A percentile compares a stretch with the other conserved stretches of the same genome.
These are phyloP conservation scores for Neocloeon triangulifer DNA, from an alignment of 1,140 invertebrate genomes.

Conservation along the genomic window DNA sequence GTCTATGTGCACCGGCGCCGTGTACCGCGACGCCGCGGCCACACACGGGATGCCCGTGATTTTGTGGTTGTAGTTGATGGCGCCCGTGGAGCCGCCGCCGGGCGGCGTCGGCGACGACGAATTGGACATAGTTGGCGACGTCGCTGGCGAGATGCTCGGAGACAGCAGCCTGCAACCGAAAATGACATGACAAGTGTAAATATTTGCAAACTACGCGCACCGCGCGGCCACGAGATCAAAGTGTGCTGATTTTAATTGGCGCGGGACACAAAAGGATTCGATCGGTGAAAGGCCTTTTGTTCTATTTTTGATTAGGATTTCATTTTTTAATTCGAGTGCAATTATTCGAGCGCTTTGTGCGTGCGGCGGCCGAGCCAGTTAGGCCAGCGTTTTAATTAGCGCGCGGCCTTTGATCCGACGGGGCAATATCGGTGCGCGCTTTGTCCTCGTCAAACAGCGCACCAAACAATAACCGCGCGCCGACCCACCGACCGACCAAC, in stretches of 20 bases:
- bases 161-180: conserved; percentile 29
- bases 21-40: conserved; percentile 72
- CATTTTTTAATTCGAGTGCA: not conserved
- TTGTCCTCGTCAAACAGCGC: too few relatives aligned
- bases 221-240: too few relatives aligned
- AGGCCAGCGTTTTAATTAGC: too few relatives aligned
- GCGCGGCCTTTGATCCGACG: too few relatives aligned
- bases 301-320: not conserved
- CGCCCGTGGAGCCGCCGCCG: conserved; percentile 3
- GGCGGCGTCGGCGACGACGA: conserved; percentile 34
- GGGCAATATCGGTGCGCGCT: too few relatives aligned
- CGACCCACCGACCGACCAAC: too few relatives aligned
- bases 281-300: not conserved
- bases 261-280: not conserved
- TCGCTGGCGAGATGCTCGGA: conserved; percentile 37
- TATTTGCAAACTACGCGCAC: too few relatives aligned
- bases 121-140: conserved; percentile 40
- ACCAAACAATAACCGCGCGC: too few relatives aligned
- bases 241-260: too few relatives aligned
- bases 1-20: conserved; percentile 91
- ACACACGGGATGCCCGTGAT: conserved; percentile 78
- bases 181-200: conserved; percentile 8
- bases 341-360: too few relatives aligned
- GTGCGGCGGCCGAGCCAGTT: not conserved
- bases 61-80: conserved; percentile 19